These are phyloP conservation scores for Heliornis fulica DNA, from an alignment of 2,113 vertebrate genomes.

Conservation along the genomic window DNA sequence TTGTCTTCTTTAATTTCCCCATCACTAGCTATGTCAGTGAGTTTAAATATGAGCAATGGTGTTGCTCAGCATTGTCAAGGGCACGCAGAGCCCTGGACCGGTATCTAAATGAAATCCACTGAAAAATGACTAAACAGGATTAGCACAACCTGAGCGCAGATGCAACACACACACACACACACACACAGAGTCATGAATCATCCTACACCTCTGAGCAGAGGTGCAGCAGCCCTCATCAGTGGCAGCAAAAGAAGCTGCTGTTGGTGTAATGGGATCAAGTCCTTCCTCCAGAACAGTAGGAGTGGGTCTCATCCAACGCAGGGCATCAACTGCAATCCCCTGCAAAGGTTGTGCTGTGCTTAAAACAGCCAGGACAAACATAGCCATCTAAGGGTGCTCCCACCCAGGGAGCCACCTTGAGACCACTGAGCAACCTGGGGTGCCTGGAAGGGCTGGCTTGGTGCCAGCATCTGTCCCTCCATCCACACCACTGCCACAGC, in stretches of 20 bases:
- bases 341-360: accelerated
- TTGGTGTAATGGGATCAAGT: not conserved
- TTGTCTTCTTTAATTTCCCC: slow-evolving; percentile 52
- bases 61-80: slow-evolving; percentile 29
- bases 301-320: not conserved
- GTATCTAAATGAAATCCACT: slow-evolving; percentile 53
- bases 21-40: slow-evolving; percentile 41
- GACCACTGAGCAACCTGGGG: not conserved
- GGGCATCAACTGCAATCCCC: accelerated
- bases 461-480: not conserved
- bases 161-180: not conserved
- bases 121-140: slow-evolving; percentile 49
- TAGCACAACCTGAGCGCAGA: not conserved
- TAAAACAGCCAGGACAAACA: not conserved
- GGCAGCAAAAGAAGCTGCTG: not conserved
- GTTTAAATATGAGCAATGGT: slow-evolving; percentile 53
- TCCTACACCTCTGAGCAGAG: not conserved
- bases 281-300: not conserved
- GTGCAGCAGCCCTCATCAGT: not conserved
- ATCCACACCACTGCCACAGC: accelerated
- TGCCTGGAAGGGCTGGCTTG: not conserved
- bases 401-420: not conserved
- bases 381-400: not conserved
- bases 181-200: not conserved
- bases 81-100: not conserved